A percentile compares a stretch with the other conserved stretches of the same genome.
Evolutionary conservation across 2,888 invertebrate species (phyloP).

Genomic region (Cenopis cana): DNA sequence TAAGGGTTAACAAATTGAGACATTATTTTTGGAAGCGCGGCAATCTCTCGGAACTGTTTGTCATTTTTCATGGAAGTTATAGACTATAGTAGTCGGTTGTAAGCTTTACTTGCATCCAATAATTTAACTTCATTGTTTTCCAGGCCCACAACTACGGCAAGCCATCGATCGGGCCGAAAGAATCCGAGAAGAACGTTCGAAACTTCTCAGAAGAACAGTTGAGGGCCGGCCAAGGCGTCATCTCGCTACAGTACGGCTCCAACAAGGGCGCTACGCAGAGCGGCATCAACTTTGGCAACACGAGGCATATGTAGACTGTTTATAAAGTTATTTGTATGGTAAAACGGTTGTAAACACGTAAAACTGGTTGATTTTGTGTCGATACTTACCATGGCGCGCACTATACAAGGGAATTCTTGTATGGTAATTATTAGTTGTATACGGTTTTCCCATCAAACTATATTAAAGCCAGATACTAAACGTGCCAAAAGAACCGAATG

Average conservation of each 20-base stretch:
- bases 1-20: too few relatives aligned
- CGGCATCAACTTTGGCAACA: slow-evolving; percentile 98
- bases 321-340: slow-evolving; percentile 1
- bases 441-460: too few relatives aligned
- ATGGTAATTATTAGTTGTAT: too few relatives aligned
- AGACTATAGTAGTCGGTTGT: too few relatives aligned
- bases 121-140: slow-evolving; percentile 51
- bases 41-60: too few relatives aligned
- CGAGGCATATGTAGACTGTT: slow-evolving; percentile 94
- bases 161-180: slow-evolving; percentile 97
- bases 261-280: slow-evolving; percentile 99
- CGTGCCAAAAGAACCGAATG: neutral
- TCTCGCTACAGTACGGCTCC: slow-evolving; percentile 97
- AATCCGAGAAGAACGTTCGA: slow-evolving; percentile 97
- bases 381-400: too few relatives aligned
- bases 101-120: neutral
- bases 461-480: neutral
- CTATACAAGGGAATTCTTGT: too few relatives aligned
- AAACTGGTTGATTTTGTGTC: too few relatives aligned
- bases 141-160: slow-evolving; percentile 93
- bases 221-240: slow-evolving; percentile 96
- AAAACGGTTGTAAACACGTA: neutral
- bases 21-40: too few relatives aligned
- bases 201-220: slow-evolving; percentile 97
- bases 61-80: too few relatives aligned